phyloP scores from a whole-genome alignment of 2,797 vertebrate genomes.

The Scolopax rusticola region DNA sequence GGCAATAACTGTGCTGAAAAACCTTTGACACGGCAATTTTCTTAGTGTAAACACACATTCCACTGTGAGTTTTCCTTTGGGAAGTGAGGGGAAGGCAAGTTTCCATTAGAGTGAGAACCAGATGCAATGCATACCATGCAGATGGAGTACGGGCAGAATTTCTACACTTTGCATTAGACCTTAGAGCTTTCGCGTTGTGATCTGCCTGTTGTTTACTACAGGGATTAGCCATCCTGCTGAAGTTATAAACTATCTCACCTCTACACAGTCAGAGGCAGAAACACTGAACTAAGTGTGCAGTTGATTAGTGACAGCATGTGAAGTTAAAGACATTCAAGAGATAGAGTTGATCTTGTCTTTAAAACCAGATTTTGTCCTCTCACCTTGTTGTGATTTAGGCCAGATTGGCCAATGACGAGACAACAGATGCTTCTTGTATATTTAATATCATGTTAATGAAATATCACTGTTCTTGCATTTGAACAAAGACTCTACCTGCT shows the following conservation, averaged over 20 bases:
- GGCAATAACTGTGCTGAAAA: background rate
- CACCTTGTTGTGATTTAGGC: background rate
- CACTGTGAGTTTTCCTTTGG: background rate
- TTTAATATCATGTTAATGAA: background rate
- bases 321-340: background rate
- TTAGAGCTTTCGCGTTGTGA: background rate
- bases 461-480: background rate
- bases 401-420: too few species aligned
- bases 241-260: background rate
- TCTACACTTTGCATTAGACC: background rate
- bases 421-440: background rate
- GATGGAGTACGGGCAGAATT: background rate
- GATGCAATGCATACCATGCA: background rate
- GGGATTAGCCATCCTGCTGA: background rate
- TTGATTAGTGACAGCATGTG: background rate
- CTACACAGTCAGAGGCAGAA: background rate
- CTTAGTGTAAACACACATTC: background rate
- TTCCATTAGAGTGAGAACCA: background rate
- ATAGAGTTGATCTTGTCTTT: background rate
- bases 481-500: background rate
- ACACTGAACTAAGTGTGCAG: background rate
- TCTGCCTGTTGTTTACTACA: background rate
- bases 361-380: background rate
- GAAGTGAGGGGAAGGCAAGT: background rate
- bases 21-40: fast-evolving